These are phyloP conservation scores for Euzophera pinguis DNA, from an alignment of 2,888 invertebrate genomes.

Conservation along the genomic window DNA sequence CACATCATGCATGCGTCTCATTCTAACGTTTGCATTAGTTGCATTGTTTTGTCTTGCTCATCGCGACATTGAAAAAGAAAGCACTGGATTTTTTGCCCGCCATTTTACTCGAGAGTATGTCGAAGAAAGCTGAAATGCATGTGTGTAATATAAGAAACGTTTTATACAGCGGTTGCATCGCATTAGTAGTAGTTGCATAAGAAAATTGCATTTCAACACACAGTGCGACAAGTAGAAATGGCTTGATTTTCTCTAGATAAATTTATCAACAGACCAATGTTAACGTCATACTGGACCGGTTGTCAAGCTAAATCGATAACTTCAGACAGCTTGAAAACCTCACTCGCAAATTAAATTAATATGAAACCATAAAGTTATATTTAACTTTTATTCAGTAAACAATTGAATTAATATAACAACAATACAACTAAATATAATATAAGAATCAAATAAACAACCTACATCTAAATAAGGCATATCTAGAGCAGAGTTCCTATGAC, in stretches of 20 bases:
- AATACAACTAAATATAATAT: no score
- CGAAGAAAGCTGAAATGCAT: conserved; percentile 74
- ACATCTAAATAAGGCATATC: no score
- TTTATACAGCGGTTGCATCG: conserved; percentile 65
- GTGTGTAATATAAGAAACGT: conserved; percentile 76
- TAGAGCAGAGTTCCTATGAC: no score
- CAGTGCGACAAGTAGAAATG: conserved; percentile 30
- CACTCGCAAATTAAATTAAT: no score
- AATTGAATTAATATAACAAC: no score
- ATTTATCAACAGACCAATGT: neutral
- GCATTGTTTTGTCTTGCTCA: conserved; percentile 47
- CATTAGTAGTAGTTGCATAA: conserved; percentile 71
- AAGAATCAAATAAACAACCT: no score
- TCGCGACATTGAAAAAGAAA: conserved; percentile 77
- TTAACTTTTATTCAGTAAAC: no score
- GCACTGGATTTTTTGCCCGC: conserved; percentile 65
- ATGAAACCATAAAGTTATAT: no score
- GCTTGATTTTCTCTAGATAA: conserved; percentile 25
- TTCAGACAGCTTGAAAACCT: no score
- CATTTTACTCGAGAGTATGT: conserved; percentile 72
- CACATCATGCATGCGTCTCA: conserved; percentile 47
- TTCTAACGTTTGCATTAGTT: conserved; percentile 37
- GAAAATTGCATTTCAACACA: conserved; percentile 70
- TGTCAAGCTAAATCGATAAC: no score
- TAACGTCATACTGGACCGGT: neutral